phyloP scores from a whole-genome alignment of 2,797 vertebrate species.

The Melanotaenia trifasciata region DNA sequence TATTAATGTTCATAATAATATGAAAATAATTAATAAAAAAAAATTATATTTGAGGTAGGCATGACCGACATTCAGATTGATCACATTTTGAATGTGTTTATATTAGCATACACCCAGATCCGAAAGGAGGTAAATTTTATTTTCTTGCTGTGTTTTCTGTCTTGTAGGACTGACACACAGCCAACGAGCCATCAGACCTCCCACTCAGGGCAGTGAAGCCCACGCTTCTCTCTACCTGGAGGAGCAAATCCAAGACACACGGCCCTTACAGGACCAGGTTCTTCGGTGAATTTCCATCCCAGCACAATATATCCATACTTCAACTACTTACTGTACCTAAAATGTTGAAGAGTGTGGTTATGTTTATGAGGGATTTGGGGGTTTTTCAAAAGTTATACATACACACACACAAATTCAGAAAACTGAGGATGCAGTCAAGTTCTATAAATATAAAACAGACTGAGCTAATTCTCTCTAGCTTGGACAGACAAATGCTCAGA shows the following conservation, averaged over 20 bases:
- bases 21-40: too few relatives aligned
- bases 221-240: conserved; percentile 59
- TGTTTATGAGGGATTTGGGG: neutral
- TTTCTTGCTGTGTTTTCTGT: neutral
- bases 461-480: neutral
- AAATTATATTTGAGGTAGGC: neutral
- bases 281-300: conserved; percentile 53
- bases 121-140: neutral
- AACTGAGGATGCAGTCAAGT: neutral
- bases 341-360: neutral
- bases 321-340: neutral
- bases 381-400: neutral
- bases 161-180: conserved; percentile 43
- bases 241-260: conserved; percentile 60
- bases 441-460: neutral
- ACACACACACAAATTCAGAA: neutral
- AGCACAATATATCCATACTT: neutral
- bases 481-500: too few relatives aligned
- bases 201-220: conserved; percentile 60
- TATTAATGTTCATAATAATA: neutral
- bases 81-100: neutral
- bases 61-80: neutral
- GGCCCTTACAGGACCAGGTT: conserved; percentile 46
- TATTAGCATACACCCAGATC: neutral
- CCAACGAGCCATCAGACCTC: conserved; percentile 43